phyloP scores from a whole-genome alignment of 2,797 vertebrate genomes.

The Tragopan temminckii region DNA sequence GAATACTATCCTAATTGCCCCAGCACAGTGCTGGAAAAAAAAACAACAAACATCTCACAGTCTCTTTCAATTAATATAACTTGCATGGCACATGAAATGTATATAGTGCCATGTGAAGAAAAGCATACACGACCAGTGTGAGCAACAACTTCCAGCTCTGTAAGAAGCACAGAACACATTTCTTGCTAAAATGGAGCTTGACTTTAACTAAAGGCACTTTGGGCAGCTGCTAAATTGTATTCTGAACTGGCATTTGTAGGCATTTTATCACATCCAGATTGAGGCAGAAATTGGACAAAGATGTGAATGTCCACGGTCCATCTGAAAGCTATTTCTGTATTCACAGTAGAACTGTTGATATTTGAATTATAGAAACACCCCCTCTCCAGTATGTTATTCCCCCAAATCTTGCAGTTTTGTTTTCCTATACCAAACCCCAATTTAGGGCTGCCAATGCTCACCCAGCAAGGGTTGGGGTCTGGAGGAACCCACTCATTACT shows the following conservation, averaged over 20 bases:
- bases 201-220: slow-evolving; percentile 7
- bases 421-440: background rate
- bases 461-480: background rate
- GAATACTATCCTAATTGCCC: slow-evolving; percentile 25
- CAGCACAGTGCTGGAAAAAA: slow-evolving; percentile 8
- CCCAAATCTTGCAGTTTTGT: background rate
- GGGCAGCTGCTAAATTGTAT: slow-evolving; percentile 28
- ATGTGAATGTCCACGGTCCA: slow-evolving; percentile 24
- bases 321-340: slow-evolving; percentile 41
- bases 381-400: background rate
- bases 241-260: slow-evolving; percentile 22
- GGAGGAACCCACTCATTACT: background rate
- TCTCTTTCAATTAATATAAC: slow-evolving; percentile 45
- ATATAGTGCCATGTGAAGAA: slow-evolving; percentile 54
- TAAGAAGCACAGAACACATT: slow-evolving; percentile 25
- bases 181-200: slow-evolving; percentile 26
- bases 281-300: slow-evolving; percentile 45
- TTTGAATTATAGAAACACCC: background rate
- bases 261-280: slow-evolving; percentile 57
- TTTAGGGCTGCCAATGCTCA: background rate
- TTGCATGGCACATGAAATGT: slow-evolving; percentile 29
- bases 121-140: background rate
- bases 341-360: slow-evolving; percentile 9
- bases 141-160: slow-evolving; percentile 42
- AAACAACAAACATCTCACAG: slow-evolving; percentile 1